Percentiles rank a stretch among this genome's conserved stretches.
phyloP scores from a whole-genome alignment of 1,140 invertebrate genomes.

The Drosophila varians region DNA sequence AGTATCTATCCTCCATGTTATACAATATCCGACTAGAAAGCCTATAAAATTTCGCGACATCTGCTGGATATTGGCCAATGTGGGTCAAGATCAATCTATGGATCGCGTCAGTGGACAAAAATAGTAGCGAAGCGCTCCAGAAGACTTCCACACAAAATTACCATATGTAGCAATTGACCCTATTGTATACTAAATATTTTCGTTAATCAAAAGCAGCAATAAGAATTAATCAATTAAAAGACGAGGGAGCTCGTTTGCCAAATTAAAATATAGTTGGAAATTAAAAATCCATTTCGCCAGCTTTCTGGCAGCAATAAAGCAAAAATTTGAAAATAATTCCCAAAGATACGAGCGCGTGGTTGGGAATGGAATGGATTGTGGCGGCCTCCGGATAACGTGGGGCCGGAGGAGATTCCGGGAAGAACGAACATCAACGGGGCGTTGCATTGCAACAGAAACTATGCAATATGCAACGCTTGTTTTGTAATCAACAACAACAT shows the following conservation, averaged over 20 bases:
- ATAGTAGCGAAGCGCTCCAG: slow-evolving; percentile 37
- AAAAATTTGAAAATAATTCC: slow-evolving; percentile 16
- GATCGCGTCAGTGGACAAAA: slow-evolving; percentile 61
- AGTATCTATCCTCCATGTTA: not conserved
- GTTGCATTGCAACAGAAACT: slow-evolving; percentile 30
- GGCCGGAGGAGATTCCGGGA: slow-evolving; percentile 23
- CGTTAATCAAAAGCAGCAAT: slow-evolving; percentile 71
- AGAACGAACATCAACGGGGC: slow-evolving; percentile 17
- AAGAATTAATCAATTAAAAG: slow-evolving; percentile 79
- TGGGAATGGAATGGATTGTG: not conserved
- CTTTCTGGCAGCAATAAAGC: slow-evolving; percentile 24
- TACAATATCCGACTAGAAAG: not conserved
- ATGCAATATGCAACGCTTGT: slow-evolving; percentile 62
- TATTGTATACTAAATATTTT: slow-evolving; percentile 71
- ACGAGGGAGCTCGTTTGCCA: slow-evolving; percentile 68
- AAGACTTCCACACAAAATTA: slow-evolving; percentile 58
- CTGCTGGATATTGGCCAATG: slow-evolving; percentile 23
- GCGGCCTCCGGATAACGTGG: not conserved
- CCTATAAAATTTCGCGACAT: slow-evolving; percentile 11
- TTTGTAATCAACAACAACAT: slow-evolving; percentile 70
- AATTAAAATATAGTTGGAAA: slow-evolving; percentile 79
- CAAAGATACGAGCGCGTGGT: slow-evolving; percentile 10
- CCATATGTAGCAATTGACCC: slow-evolving; percentile 79
- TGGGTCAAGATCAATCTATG: slow-evolving; percentile 51
- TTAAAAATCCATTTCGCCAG: slow-evolving; percentile 73